Base-by-base conservation (phyloP, 2,113 vertebrate genomes). In the Clarias gariepinus region DNA sequence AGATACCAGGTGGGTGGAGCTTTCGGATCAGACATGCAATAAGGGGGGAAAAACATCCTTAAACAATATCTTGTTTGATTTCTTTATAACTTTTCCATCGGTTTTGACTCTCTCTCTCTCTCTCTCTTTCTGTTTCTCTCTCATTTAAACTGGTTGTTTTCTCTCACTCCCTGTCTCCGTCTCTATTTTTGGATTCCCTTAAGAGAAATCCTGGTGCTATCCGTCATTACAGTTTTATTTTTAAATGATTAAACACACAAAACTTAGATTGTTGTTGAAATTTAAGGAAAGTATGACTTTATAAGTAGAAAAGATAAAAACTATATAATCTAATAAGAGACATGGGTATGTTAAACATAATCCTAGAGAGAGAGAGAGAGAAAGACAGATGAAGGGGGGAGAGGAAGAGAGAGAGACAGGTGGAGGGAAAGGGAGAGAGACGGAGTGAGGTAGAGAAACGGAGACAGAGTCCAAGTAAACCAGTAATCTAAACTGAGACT, bases 1-100 rank as follows among this genome's bases (percentile, higher is more conserved):
- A 99, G 93, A 98, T 98, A 91, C 98, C 98, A 96, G 98, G 98
- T 99, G 90, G 94, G 93, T 81, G 21, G 53, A 82, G 25, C 41
- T 21, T 18, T 41, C 11, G 55, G 74, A 66, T 88, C 68, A 58
- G 47, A 33, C 18, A 7, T 52, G 36, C 19, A 36, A 7, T 8
- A 3, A 25, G 61, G 3, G 41, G 1, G 0, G 16, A 71, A 33
- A 47, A 13, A 36, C 23, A 47, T 11, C 71, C 21, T 11, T 71
- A 16, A n/a, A n/a, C 52, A 16, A 2, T 52, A 52, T 28, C 23
- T 41, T 11, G 19, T 1, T 77, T 58, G 4, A 18, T 19, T 58
- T 81, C 18, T 81, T 80, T 33, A 30, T 28, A 15, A 53, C 33
- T 79, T 25, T 36, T 4, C 9, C 2, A 0, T 60, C 60, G 3